A percentile compares a stretch with the other conserved stretches of the same genome.
These are phyloP conservation scores for Melanotaenia maccullochi DNA, from an alignment of 2,797 vertebrate genomes.

Conservation along the genomic window DNA sequence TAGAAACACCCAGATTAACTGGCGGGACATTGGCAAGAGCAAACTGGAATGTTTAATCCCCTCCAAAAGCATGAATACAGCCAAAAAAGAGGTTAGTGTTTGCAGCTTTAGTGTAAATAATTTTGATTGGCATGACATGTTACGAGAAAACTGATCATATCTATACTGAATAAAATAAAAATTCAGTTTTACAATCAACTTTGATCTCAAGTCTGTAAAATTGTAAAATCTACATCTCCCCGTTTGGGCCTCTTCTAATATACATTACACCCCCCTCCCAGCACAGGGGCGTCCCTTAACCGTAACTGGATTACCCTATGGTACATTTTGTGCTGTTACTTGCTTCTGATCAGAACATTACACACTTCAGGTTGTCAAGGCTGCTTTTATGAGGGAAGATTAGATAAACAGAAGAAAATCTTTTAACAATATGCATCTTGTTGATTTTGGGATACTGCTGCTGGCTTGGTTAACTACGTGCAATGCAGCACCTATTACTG, in stretches of 20 bases:
- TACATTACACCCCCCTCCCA: neutral
- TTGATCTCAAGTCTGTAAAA: neutral
- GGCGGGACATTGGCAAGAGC: neutral
- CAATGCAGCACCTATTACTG: constrained; percentile 45
- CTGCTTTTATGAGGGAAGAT: constrained; percentile 12
- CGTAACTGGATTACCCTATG: neutral
- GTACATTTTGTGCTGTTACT: neutral
- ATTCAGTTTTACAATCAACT: neutral
- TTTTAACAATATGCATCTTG: constrained; percentile 35
- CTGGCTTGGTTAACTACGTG: constrained; percentile 41
- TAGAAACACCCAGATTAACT: neutral
- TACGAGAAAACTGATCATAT: too few relatives aligned
- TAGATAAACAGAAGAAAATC: constrained; percentile 3
- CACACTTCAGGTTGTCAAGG: neutral
- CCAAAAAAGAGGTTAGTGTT: neutral
- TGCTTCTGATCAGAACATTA: constrained; percentile 1
- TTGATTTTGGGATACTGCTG: constrained; percentile 37
- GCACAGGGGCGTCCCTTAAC: neutral
- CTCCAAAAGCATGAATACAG: neutral
- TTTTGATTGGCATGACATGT: neutral
- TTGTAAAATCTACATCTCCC: too few relatives aligned
- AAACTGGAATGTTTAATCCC: neutral
- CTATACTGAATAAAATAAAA: too few relatives aligned
- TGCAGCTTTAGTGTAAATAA: neutral
- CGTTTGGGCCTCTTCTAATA: neutral